Percentiles rank a stretch among this genome's conserved stretches.
These are phyloP conservation scores for Dysidea cf. avara DNA, from an alignment of 37 sponge, comb jelly and placozoan genomes.

Conservation along the genomic window DNA sequence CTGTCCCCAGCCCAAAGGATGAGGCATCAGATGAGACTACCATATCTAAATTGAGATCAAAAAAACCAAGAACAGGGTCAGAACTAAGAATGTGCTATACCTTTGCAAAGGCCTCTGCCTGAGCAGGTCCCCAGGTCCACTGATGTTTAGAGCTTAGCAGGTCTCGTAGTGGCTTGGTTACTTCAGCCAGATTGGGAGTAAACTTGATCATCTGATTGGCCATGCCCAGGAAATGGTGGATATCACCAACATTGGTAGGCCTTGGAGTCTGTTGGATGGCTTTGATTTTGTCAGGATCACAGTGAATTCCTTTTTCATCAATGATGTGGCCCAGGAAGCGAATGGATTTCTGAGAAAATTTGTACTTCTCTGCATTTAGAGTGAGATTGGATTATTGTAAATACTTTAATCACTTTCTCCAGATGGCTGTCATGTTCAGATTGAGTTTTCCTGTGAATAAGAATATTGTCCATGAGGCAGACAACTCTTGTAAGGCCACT, in stretches of 20 bases:
- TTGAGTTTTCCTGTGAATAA: conserved; percentile 3
- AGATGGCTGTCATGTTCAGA: conserved; percentile 44
- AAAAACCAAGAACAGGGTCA: conserved; percentile 10
- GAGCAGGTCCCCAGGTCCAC: conserved; percentile 21
- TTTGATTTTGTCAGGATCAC: conserved; percentile 27
- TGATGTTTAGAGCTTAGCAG: conserved; percentile 1
- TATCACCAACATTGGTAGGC: conserved; percentile 2
- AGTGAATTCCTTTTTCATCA: not conserved
- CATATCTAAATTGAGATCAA: too few species aligned
- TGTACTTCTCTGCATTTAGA: conserved; percentile 24
- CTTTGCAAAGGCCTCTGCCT: conserved; percentile 13
- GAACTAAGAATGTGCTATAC: conserved; percentile 12
- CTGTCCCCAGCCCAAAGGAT: not conserved
- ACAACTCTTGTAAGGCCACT: conserved; percentile 12
- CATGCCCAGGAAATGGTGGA: conserved; percentile 29
- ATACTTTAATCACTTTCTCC: conserved; percentile 21
- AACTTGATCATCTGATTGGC: conserved; percentile 25
- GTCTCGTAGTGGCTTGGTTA: conserved; percentile 2
- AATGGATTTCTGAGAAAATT: not conserved
- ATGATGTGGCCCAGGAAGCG: conserved; percentile 30
- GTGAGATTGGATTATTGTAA: conserved; percentile 17
- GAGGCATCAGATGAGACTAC: not conserved
- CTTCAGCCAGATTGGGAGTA: conserved; percentile 10
- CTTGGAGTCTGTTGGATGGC: not conserved
- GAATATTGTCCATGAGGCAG: conserved; percentile 35